A percentile compares a stretch with the other conserved stretches of the same genome.
Evolutionary conservation across 2,888 invertebrate species (phyloP).

Genomic region (Agrochola lota): DNA sequence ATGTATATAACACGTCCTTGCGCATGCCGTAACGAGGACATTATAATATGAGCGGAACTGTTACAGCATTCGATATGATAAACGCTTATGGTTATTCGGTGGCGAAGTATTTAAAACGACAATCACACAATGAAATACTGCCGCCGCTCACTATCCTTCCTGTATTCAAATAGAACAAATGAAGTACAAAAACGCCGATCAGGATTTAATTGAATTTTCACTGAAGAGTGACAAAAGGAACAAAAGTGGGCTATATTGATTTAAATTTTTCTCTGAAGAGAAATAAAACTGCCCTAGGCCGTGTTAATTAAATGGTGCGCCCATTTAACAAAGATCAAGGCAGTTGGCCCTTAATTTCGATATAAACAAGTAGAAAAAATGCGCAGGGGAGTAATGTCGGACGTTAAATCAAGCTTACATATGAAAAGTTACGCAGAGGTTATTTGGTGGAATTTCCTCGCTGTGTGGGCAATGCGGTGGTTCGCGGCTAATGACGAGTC

Average conservation of each 20-base stretch:
- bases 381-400: slow-evolving; percentile 70
- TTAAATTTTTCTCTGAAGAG: slow-evolving; percentile 58
- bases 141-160: slow-evolving; percentile 37
- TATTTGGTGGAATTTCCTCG: slow-evolving; percentile 81
- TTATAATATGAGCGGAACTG: slow-evolving; percentile 74
- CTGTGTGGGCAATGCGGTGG: slow-evolving; percentile 79
- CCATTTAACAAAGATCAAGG: slow-evolving; percentile 57
- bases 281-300: slow-evolving; percentile 52
- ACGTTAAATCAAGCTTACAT: slow-evolving; percentile 81
- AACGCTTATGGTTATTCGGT: slow-evolving; percentile 69
- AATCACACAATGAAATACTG: slow-evolving; percentile 36
- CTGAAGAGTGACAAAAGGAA: slow-evolving; percentile 59
- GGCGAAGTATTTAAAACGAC: slow-evolving; percentile 47
- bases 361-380: slow-evolving; percentile 72
- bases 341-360: slow-evolving; percentile 50
- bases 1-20: slow-evolving; percentile 72
- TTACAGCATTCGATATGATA: slow-evolving; percentile 70
- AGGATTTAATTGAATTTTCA: slow-evolving; percentile 64
- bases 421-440: slow-evolving; percentile 83
- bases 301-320: slow-evolving; percentile 59
- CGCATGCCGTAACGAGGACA: slow-evolving; percentile 72
- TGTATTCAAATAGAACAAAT: slow-evolving; percentile 46
- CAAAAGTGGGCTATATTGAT: slow-evolving; percentile 57
- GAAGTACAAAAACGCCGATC: slow-evolving; percentile 46
- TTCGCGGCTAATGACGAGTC: slow-evolving; percentile 86